Evolutionary conservation across 2,113 vertebrate species (phyloP).

Genomic region (Mobula birostris): DNA sequence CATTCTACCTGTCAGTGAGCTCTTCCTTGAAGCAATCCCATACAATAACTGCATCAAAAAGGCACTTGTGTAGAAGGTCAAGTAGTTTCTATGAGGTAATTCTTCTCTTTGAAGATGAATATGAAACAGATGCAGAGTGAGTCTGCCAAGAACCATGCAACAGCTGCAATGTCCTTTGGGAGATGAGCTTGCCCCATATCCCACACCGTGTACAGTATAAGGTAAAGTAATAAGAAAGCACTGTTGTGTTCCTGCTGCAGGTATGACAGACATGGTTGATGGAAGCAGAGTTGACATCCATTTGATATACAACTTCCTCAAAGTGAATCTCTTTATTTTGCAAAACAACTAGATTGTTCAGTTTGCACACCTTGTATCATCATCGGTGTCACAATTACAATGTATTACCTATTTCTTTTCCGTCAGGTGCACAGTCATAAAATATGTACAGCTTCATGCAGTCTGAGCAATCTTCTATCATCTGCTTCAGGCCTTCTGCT

Average conservation of each 20-base stretch:
- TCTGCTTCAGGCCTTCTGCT: not conserved
- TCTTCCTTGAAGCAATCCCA: not conserved
- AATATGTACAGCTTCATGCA: not conserved
- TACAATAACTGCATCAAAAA: not conserved
- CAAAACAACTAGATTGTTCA: not conserved
- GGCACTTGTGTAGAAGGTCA: not conserved
- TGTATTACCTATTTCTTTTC: not conserved
- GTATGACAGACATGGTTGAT: not conserved
- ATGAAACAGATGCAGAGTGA: slow-evolving; percentile 16
- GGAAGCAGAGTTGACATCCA: not conserved
- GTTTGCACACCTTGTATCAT: not conserved
- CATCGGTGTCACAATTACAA: not conserved
- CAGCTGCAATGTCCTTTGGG: slow-evolving; percentile 6
- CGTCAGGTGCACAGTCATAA: not conserved
- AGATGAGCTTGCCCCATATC: not conserved
- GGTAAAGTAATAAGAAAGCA: no score
- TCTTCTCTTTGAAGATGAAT: slow-evolving; percentile 26
- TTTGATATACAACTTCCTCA: not conserved
- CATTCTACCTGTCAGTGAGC: not conserved
- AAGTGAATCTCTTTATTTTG: not conserved
- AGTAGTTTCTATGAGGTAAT: not conserved
- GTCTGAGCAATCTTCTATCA: not conserved
- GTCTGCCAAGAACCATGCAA: not conserved
- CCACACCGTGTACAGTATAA: not conserved
- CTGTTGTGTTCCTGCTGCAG: not conserved